Evolutionary conservation across 2,888 invertebrate species (phyloP).

Genomic region (Sepioteuthis lessoniana): DNA sequence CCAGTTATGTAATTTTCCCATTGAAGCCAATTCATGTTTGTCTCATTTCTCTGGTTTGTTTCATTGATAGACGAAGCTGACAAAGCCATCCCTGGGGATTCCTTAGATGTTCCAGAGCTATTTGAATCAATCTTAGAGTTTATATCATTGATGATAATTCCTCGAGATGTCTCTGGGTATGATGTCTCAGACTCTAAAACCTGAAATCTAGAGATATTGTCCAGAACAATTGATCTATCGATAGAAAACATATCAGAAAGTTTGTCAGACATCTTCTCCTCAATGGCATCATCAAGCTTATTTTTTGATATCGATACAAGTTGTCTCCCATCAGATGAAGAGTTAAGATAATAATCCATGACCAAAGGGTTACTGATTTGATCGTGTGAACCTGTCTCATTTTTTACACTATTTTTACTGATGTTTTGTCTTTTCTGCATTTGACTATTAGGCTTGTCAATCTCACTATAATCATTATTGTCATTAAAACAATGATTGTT

Average conservation of each 20-base stretch:
- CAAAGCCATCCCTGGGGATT: background rate
- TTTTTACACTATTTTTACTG: background rate
- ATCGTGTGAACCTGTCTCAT: background rate
- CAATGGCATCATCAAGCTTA: background rate
- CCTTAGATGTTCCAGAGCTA: background rate
- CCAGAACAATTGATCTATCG: background rate
- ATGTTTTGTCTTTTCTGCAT: background rate
- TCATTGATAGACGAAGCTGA: background rate
- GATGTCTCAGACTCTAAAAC: background rate
- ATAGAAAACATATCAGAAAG: background rate
- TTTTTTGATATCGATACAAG: background rate
- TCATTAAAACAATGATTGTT: background rate
- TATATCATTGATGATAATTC: background rate
- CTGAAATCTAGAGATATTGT: background rate
- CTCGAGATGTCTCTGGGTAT: background rate
- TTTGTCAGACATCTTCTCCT: background rate
- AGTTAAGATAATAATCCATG: background rate
- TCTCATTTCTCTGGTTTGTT: background rate
- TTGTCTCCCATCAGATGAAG: background rate
- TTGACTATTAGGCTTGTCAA: background rate
- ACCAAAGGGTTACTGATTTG: background rate
- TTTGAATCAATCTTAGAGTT: background rate
- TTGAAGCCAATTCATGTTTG: background rate
- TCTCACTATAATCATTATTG: background rate
- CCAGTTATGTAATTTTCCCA: background rate